These are phyloP conservation scores for Saxidomus purpurata DNA, from an alignment of 1,140 invertebrate species.

Conservation along the genomic window DNA sequence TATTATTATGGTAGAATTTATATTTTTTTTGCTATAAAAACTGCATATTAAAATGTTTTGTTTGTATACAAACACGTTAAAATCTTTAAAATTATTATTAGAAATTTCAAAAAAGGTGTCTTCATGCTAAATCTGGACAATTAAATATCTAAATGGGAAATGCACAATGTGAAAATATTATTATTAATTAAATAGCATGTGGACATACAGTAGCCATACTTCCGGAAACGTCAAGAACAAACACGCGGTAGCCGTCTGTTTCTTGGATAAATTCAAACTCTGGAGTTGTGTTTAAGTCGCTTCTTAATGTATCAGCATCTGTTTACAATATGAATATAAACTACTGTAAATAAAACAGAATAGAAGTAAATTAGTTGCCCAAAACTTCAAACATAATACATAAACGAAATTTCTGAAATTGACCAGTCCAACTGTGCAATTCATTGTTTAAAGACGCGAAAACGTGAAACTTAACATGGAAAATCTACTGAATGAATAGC, in stretches of 20 bases:
- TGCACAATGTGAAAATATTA: neutral
- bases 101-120: neutral
- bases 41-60: neutral
- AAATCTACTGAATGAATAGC: too few relatives aligned
- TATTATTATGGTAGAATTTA: neutral
- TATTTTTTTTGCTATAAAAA: neutral
- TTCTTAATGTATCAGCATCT: neutral
- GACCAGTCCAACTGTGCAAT: neutral
- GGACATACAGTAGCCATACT: neutral
- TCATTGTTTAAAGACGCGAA: neutral
- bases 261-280: conserved; percentile 11
- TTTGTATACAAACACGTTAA: neutral
- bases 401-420: neutral
- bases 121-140: neutral
- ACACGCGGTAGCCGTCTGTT: neutral
- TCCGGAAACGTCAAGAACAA: neutral
- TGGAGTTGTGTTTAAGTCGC: neutral
- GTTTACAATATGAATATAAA: neutral
- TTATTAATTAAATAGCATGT: neutral
- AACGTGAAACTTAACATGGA: neutral
- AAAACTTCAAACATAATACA: neutral
- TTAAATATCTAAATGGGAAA: too few relatives aligned
- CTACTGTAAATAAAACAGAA: neutral
- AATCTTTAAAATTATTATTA: neutral
- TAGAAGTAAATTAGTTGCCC: neutral